Conservation (phyloP, 2,113 vertebrate genomes). For the Bolborhynchus lineola region DNA sequence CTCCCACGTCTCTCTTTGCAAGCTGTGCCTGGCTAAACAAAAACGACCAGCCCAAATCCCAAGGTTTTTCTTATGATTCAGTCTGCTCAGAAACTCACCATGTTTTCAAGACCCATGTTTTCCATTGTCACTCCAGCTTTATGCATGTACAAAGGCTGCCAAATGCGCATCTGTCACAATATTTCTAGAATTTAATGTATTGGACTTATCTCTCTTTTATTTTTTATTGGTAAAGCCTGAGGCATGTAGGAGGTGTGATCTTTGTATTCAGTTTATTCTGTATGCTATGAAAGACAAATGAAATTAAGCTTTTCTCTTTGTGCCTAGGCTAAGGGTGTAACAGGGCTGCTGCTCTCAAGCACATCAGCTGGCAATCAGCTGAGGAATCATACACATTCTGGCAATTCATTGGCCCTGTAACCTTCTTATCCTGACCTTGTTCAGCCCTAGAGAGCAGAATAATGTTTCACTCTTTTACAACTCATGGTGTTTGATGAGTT, state of each 20-base stretch:
- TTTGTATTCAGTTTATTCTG: not conserved
- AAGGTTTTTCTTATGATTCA: not conserved
- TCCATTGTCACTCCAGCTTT: not conserved
- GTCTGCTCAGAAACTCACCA: not conserved
- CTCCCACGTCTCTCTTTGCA: not conserved
- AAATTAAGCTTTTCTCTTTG: not conserved
- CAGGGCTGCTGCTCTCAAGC: not conserved
- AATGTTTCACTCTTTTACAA: not conserved
- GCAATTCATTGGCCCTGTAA: not conserved
- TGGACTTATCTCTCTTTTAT: not conserved
- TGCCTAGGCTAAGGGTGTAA: not conserved
- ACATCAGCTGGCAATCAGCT: not conserved
- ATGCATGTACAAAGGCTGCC: not conserved
- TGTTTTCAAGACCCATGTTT: not conserved
- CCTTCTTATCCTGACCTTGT: not conserved
- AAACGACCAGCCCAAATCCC: not conserved
- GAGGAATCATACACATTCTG: not conserved
- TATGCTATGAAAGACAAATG: not conserved
- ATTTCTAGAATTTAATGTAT: not conserved
- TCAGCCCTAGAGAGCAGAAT: not conserved
- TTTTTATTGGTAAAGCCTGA: not conserved
- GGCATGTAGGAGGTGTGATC: fast-evolving
- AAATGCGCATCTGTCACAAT: not conserved
- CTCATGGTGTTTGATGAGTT: not conserved
- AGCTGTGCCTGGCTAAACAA: not conserved